phyloP scores from a whole-genome alignment of 2,797 vertebrate species.

The Liasis olivaceus region DNA sequence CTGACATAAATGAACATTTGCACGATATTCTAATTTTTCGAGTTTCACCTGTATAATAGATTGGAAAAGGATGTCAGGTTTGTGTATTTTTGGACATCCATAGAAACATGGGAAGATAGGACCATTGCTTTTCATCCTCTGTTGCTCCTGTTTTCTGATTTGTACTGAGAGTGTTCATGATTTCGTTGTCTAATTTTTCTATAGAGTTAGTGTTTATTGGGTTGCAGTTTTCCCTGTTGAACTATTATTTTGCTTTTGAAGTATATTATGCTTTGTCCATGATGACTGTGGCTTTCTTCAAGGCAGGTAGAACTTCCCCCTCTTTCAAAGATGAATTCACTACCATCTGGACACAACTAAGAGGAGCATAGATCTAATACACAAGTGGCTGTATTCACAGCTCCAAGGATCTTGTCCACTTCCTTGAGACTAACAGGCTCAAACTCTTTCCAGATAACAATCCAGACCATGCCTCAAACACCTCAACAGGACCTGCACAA shows the following conservation, averaged over 20 bases:
- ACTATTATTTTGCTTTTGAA: background rate
- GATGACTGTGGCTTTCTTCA: background rate
- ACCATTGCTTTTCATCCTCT: background rate
- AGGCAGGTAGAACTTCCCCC: background rate
- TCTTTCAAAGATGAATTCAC: background rate
- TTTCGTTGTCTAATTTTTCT: background rate
- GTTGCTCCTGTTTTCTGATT: background rate
- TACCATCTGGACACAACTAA: background rate
- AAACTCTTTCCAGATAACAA: background rate
- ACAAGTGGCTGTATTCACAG: background rate
- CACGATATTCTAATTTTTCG: too few species aligned
- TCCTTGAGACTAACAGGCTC: background rate
- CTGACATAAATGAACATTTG: too few species aligned
- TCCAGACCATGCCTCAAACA: background rate
- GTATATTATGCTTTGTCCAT: background rate
- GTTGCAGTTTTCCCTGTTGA: background rate
- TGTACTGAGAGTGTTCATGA: background rate
- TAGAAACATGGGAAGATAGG: background rate
- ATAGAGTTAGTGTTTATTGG: background rate
- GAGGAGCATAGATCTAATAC: background rate
- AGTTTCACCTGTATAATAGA: too few species aligned
- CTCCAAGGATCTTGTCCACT: background rate
- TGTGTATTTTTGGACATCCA: background rate
- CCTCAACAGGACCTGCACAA: background rate
- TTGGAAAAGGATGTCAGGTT: background rate